These are phyloP conservation scores for Pseudochromis fuscus DNA, from an alignment of 2,797 vertebrate species.

Conservation along the genomic window DNA sequence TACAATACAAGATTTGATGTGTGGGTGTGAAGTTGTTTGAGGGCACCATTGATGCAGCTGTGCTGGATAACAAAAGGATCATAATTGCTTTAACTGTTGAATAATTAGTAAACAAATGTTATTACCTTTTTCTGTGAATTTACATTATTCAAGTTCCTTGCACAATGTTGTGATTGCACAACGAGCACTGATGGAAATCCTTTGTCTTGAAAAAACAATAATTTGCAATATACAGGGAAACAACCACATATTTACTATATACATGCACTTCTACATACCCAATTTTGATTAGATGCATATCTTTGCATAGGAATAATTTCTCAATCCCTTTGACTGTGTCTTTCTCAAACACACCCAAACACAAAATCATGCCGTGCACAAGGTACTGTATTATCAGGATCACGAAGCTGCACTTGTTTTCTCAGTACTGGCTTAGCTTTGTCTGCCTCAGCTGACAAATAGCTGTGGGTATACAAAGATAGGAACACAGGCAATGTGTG, in stretches of 20 bases:
- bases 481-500: background rate
- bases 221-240: background rate
- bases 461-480: constrained; percentile 20
- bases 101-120: too few relatives aligned
- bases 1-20: background rate
- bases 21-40: background rate
- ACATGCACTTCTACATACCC: too few relatives aligned
- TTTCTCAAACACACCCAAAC: constrained; percentile 5
- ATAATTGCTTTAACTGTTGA: background rate
- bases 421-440: constrained; percentile 26
- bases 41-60: background rate
- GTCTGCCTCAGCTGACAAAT: constrained; percentile 44
- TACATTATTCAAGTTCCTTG: background rate
- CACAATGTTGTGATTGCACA: background rate
- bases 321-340: background rate
- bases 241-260: too few relatives aligned
- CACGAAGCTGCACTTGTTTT: constrained; percentile 42
- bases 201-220: too few relatives aligned
- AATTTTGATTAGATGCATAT: constrained; percentile 14
- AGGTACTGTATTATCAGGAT: constrained; percentile 25
- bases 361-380: constrained; percentile 1
- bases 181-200: too few relatives aligned
- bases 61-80: background rate
- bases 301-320: constrained; percentile 13
- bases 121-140: too few relatives aligned